Percentiles rank a stretch among this genome's conserved stretches.
phyloP scores from a whole-genome alignment of 2,888 invertebrate species.

The Hirtodrosophila trivittata region DNA sequence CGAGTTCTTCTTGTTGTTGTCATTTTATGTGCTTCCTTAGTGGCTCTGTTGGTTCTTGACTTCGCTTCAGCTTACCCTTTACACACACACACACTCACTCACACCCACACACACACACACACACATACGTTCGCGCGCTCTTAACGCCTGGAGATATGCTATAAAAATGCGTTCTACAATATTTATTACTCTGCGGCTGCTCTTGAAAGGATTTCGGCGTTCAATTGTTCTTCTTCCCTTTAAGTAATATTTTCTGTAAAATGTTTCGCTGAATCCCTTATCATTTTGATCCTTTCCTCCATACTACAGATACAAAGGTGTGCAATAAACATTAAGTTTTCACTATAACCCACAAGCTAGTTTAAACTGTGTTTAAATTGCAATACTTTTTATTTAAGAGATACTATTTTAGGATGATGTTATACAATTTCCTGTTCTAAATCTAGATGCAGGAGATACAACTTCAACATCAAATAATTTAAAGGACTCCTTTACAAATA shows the following conservation, averaged over 20 bases:
- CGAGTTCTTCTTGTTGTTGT: constrained; percentile 11
- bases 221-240: constrained; percentile 6
- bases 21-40: constrained; percentile 23
- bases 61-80: constrained; percentile 33
- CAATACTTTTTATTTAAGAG: no score
- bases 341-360: no score
- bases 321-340: no score
- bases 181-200: constrained; percentile 46
- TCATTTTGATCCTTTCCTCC: no score
- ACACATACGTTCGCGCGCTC: neutral
- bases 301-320: no score
- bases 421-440: no score
- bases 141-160: constrained; percentile 34
- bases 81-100: neutral
- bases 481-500: no score
- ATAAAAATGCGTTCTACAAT: constrained; percentile 49
- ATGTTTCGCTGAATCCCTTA: neutral
- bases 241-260: neutral
- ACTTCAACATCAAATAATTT: no score
- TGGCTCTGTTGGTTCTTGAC: constrained; percentile 26
- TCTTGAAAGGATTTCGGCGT: constrained; percentile 36
- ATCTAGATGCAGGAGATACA: no score
- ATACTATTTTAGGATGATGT: no score
- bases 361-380: no score
- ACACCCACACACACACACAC: constrained; percentile 2